Percentiles rank a stretch among this genome's conserved stretches.
These are phyloP conservation scores for Hirtodrosophila histrioides DNA, from an alignment of 2,888 invertebrate genomes.

Conservation along the genomic window DNA sequence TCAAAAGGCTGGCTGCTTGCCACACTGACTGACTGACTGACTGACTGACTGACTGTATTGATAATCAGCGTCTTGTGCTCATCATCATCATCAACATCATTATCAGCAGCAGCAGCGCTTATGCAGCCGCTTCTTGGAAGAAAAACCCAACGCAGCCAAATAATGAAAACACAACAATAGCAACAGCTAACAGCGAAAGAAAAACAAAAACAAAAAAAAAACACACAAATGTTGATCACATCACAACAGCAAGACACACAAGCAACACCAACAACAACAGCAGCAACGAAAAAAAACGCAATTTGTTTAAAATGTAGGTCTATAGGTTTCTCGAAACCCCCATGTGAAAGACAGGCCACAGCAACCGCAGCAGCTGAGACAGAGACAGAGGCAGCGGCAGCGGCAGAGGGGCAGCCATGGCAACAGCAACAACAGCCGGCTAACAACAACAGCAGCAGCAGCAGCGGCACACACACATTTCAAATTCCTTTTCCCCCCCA, in stretches of 20 bases:
- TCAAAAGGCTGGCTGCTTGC: constrained; percentile 32
- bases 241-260: constrained; percentile 50
- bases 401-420: constrained; percentile 29
- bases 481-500: constrained; percentile 53
- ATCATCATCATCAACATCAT: constrained; percentile 11
- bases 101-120: constrained; percentile 6
- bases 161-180: constrained; percentile 50
- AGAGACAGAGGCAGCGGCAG: constrained; percentile 18
- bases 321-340: constrained; percentile 82
- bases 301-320: constrained; percentile 84
- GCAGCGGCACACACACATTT: constrained; percentile 22
- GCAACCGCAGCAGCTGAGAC: constrained; percentile 35
- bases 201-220: constrained; percentile 39
- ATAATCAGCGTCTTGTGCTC: background rate
- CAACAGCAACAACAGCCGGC: constrained; percentile 64
- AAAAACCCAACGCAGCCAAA: constrained; percentile 55
- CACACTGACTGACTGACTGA: constrained; percentile 56
- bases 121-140: constrained; percentile 73
- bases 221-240: constrained; percentile 66
- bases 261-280: constrained; percentile 6
- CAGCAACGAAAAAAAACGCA: constrained; percentile 63
- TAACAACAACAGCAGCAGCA: constrained; percentile 43
- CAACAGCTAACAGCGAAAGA: constrained; percentile 44
- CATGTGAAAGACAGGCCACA: constrained; percentile 66
- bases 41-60: constrained; percentile 45